Conservation (phyloP, 2,888 invertebrate species). For the Phyllotreta striolata region DNA sequence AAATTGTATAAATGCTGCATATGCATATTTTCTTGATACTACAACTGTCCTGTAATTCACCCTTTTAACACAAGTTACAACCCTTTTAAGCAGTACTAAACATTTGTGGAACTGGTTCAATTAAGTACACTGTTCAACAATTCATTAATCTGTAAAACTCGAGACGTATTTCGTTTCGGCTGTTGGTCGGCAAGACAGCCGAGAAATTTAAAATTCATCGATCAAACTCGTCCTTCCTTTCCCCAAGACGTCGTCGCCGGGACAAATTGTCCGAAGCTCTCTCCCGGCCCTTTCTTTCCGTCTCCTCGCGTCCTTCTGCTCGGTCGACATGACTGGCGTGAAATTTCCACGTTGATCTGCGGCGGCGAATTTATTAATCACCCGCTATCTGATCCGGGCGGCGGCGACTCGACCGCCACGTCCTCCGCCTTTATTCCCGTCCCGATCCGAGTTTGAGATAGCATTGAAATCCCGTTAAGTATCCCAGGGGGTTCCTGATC, state of each 20-base stretch:
- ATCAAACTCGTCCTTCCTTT: constrained; percentile 9
- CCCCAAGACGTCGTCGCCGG: constrained; percentile 11
- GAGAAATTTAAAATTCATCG: constrained; percentile 17
- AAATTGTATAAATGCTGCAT: too few species aligned
- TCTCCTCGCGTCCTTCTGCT: constrained; percentile 25
- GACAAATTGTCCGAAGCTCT: constrained; percentile 15
- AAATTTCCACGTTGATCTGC: constrained; percentile 55
- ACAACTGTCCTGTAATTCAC: too few species aligned
- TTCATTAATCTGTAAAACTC: not conserved
- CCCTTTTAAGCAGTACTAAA: too few species aligned
- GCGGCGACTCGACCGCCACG: constrained; percentile 41
- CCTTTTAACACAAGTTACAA: too few species aligned
- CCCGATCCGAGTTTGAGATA: constrained; percentile 37
- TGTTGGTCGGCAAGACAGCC: not conserved
- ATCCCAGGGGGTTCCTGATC: constrained; percentile 19
- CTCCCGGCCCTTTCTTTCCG: constrained; percentile 13
- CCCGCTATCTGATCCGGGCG: constrained; percentile 53
- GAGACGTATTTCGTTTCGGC: constrained; percentile 14
- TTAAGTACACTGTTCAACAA: not conserved
- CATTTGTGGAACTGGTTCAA: too few species aligned
- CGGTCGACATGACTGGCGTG: constrained; percentile 53
- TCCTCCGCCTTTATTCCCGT: constrained; percentile 34
- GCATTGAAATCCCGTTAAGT: constrained; percentile 34
- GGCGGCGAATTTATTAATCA: constrained; percentile 53
- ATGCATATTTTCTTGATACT: too few species aligned